These are phyloP conservation scores for Patagioenas fasciata DNA, from an alignment of 2,113 vertebrate species.

Conservation along the genomic window DNA sequence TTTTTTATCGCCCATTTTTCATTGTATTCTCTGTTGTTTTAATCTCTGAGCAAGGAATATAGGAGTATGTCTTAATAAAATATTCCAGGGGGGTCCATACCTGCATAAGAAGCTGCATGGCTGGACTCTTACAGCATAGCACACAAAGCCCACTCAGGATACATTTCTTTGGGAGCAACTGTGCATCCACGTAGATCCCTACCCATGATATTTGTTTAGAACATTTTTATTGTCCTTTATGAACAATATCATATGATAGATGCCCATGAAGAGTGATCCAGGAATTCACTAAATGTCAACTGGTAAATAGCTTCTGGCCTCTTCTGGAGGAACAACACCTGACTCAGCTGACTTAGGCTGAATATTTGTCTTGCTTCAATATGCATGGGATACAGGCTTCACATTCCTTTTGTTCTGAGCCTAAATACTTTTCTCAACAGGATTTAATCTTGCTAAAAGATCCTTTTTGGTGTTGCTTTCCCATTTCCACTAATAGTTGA, in stretches of 20 bases:
- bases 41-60: not conserved
- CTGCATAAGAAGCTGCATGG: not conserved
- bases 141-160: not conserved
- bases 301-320: not conserved
- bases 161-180: not conserved
- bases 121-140: not conserved
- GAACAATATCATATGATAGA: not conserved
- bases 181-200: not conserved
- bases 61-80: not conserved
- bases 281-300: not conserved
- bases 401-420: not conserved
- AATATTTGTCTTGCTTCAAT: not conserved
- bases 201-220: not conserved
- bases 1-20: not conserved
- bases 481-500: not conserved
- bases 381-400: not conserved
- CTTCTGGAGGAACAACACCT: not conserved
- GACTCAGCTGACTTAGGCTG: not conserved
- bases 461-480: not conserved
- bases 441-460: not conserved
- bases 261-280: not conserved
- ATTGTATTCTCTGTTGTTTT: not conserved
- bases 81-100: not conserved
- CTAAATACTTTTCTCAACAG: not conserved
- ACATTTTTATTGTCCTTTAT: not conserved